Evolutionary conservation across 2,888 invertebrate species (phyloP), one percentile per base, ranked within the genome.

Genomic region (Rapana venosa): DNA sequence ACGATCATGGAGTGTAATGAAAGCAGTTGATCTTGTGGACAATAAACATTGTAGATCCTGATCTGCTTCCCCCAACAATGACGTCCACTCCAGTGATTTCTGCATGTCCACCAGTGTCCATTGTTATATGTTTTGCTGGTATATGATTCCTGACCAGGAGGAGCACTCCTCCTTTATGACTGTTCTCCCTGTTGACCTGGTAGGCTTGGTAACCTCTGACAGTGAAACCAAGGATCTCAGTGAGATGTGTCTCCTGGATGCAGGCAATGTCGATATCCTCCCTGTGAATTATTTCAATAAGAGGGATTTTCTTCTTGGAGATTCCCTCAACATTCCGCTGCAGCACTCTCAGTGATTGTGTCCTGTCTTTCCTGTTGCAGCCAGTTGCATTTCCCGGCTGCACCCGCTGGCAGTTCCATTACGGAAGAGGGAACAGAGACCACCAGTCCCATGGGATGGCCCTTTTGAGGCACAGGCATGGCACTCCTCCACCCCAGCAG

Each of bases 321-420:
- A 93, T 70, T 20, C 90, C 92, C 66, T 92, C 88, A 85, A 91
- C 92, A 87, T 93, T 92, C 92, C 92, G 91, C 47, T 93, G 92
- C 88, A 90, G 89, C 74, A 92, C 88, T 35, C 87, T 85, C 81
- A 81, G n/a, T 32, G 36, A 32, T 0, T 36, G 17, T 81, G 81
- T 8, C 32, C 22, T 81, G 20, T 8, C 6, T 32, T 30, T 32
- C 81, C 22, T 81, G 81, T 81, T 32, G 1, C 6, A 32, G 81
- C 81, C 81, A 81, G 81, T 81, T 32, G 81, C 81, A 20, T 20
- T 81, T 81, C 6, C 81, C 81, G 32, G 70, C n/a, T n/a, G n/a
- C n/a, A n/a, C n/a, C n/a, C n/a, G n/a, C n/a, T n/a, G n/a, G n/a
- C n/a, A n/a, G n/a, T n/a, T n/a, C n/a, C n/a, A n/a, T n/a, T n/a